Percentiles rank a stretch among this genome's conserved stretches.
These are phyloP conservation scores for Heliopora coerulea DNA, from an alignment of 92 coral and sea anemone species.

Conservation along the genomic window DNA sequence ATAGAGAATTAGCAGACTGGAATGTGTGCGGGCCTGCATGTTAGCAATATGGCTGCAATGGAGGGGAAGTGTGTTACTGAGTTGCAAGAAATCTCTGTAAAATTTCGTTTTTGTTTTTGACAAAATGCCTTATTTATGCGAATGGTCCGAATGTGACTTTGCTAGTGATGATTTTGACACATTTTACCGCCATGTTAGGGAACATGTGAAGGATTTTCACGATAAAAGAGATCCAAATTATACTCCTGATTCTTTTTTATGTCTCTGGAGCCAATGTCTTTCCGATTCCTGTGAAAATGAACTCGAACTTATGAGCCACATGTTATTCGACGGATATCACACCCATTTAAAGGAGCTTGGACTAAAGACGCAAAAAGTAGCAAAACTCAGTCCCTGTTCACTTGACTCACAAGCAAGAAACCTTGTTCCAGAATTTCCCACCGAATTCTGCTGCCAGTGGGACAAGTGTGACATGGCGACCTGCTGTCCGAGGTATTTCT, in stretches of 20 bases:
- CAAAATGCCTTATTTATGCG: constrained; percentile 52
- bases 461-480: constrained; percentile 65
- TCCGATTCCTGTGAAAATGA: constrained; percentile 76
- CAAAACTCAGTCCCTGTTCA: constrained; percentile 62
- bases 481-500: constrained; percentile 73
- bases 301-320: constrained; percentile 83
- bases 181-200: constrained; percentile 72
- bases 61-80: too few species aligned
- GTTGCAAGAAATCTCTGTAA: too few species aligned
- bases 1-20: too few species aligned
- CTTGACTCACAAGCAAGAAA: constrained; percentile 77
- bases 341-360: constrained; percentile 76
- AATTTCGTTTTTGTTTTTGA: too few species aligned
- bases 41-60: too few species aligned
- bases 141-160: constrained; percentile 77
- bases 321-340: constrained; percentile 88
- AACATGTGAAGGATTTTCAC: constrained; percentile 62
- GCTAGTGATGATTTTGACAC: constrained; percentile 57
- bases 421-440: constrained; percentile 80
- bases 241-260: constrained; percentile 59
- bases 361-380: constrained; percentile 52
- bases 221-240: constrained; percentile 47
- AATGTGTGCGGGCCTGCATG: too few species aligned
- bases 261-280: constrained; percentile 84
- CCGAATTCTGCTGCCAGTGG: constrained; percentile 87